A percentile compares a stretch with the other conserved stretches of the same genome.
Evolutionary conservation across 1,140 invertebrate species (phyloP).

Genomic region (Cydia strobilella): DNA sequence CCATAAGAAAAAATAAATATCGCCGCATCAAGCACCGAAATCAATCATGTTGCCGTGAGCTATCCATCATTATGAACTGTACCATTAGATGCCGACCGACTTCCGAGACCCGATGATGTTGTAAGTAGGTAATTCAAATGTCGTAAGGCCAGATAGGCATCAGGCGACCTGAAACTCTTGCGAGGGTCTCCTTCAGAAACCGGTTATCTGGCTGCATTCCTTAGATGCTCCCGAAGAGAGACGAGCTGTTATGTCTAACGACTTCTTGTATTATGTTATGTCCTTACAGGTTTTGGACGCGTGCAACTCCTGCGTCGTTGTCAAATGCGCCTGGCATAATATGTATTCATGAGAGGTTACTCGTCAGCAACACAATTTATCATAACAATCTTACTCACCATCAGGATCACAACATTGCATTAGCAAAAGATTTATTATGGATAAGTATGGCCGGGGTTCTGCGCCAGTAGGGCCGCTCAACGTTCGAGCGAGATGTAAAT

Average conservation of each 20-base stretch:
- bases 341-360: too few relatives aligned
- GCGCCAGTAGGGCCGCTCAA: too few relatives aligned
- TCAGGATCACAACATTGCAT: too few relatives aligned
- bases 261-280: background rate
- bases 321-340: too few relatives aligned
- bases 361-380: too few relatives aligned
- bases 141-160: slow-evolving; percentile 20
- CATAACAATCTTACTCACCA: too few relatives aligned
- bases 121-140: slow-evolving; percentile 31
- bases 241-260: background rate
- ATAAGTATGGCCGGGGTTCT: too few relatives aligned
- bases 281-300: background rate
- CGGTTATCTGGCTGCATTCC: background rate
- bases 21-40: slow-evolving; percentile 41
- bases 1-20: slow-evolving; percentile 39
- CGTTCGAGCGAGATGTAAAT: too few relatives aligned
- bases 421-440: too few relatives aligned
- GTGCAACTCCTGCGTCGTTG: background rate
- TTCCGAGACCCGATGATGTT: slow-evolving; percentile 48
- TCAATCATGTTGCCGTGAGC: slow-evolving; percentile 57
- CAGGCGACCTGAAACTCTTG: slow-evolving; percentile 12
- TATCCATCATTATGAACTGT: slow-evolving; percentile 48
- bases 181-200: background rate
- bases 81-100: slow-evolving; percentile 40
- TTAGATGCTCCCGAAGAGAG: background rate